These are phyloP conservation scores for Dromaius novaehollandiae DNA, from an alignment of 2,113 vertebrate species.

Conservation along the genomic window DNA sequence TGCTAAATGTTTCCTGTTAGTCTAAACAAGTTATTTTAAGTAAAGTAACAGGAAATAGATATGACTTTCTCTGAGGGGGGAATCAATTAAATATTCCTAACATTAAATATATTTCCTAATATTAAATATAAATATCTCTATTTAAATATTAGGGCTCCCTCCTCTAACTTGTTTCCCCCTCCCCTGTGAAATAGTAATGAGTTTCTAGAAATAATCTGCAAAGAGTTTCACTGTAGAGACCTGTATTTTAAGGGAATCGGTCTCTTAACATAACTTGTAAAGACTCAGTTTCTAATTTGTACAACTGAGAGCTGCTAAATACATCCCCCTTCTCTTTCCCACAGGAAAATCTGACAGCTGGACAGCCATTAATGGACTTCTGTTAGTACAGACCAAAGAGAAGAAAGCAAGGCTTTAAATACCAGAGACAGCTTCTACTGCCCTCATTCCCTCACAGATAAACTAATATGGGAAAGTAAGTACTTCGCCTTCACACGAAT, in stretches of 20 bases:
- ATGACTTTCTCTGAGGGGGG: not conserved
- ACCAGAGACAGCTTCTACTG: not conserved
- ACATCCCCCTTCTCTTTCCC: not conserved
- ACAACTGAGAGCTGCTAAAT: not conserved
- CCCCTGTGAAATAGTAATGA: not conserved
- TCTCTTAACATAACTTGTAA: not conserved
- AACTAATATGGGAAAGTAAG: not conserved
- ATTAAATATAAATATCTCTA: not conserved
- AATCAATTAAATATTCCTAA: not conserved
- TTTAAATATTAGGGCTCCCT: not conserved
- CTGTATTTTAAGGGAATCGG: not conserved
- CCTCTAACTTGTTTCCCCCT: not conserved
- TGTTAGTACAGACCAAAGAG: not conserved
- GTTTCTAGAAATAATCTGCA: not conserved
- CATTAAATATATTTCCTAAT: too few species aligned
- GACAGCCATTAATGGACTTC: not conserved
- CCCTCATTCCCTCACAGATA: not conserved
- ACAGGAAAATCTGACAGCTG: not conserved
- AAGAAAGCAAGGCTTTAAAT: not conserved
- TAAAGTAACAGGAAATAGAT: not conserved
- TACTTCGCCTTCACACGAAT: not conserved
- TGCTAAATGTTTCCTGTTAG: not conserved
- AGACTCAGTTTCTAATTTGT: not conserved
- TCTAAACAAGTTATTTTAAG: not conserved
- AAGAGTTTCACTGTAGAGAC: not conserved